Conservation (phyloP, 2,797 vertebrate species). For the Catharus ustulatus region DNA sequence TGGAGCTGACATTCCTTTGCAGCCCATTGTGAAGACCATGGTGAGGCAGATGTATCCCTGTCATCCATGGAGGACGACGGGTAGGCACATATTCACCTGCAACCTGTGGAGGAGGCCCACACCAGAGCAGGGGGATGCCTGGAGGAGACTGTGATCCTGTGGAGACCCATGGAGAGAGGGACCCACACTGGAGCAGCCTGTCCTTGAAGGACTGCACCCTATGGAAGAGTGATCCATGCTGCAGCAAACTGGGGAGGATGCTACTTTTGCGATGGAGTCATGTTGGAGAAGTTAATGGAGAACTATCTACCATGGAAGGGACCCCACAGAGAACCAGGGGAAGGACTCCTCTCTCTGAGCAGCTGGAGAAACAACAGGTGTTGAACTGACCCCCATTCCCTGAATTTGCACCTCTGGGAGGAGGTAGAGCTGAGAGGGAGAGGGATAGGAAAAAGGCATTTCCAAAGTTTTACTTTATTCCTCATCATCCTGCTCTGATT, state of each 20-base stretch:
- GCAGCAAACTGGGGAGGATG: neutral
- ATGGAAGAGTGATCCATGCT: neutral
- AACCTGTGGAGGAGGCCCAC: neutral
- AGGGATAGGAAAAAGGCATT: neutral
- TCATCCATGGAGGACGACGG: neutral
- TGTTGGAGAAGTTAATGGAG: neutral
- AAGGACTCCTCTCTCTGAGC: neutral
- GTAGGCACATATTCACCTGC: neutral
- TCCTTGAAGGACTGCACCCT: neutral
- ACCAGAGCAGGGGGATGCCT: neutral
- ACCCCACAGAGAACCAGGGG: no score
- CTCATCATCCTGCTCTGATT: neutral
- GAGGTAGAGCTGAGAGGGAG: neutral
- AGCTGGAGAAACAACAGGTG: rapidly evolving
- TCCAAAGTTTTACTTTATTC: neutral
- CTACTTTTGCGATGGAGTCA: neutral
- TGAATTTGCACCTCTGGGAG: rapidly evolving
- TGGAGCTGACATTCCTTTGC: neutral
- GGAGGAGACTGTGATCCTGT: neutral
- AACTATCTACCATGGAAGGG: neutral
- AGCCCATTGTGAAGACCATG: no score
- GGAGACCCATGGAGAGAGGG: neutral
- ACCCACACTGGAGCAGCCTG: neutral
- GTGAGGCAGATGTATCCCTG: neutral
- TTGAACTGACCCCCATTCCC: neutral